Evolutionary conservation across 2,888 invertebrate species (phyloP), one percentile per base, ranked within the genome.

Genomic region (Eupithecia subfuscata): DNA sequence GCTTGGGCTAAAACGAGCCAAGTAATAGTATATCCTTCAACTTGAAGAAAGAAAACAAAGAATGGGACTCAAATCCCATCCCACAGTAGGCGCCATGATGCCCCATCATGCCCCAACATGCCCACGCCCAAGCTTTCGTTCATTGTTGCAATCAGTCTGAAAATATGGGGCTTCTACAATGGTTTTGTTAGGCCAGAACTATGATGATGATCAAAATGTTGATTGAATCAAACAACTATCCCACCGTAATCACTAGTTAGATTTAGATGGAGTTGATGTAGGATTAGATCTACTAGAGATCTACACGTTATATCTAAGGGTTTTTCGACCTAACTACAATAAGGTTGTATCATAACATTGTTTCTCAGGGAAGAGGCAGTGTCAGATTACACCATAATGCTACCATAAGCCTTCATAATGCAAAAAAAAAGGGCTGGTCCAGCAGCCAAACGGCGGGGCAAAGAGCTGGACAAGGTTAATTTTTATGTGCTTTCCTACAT

Each of bases 341-440:
- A 14, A 25, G 25, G 22, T 52, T n/a, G 52, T 56, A 5, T 60
- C 25, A 70, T 70, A 14, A 8, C 34, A 22, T 71, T 68, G 14
- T 18, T 69, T 73, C 68, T 40, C 73, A 73, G 73, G 73, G 12
- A 45, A 34, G 48, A 63, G 45, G 73, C 11, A 56, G 48, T n/a
- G 60, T 22, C 34, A 43, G 65, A 60, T 56, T 25, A 9, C 30
- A 45, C 1, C 30, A 73, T 22, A 11, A 56, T 73, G 69, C n/a
- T 68, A 63, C 69, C 30, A 64, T 64, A 11, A 34, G 64, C 34
- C 34, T 64, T 18, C 16, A 34, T 34, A 34, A 64, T 64, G 64
- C 30, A 16, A 18, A 64, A 64, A 64, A 30, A 64, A 7, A 34
- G 6, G 30, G 34, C 16, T 22, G 25, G 22, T 25, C 22, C 12